Conservation (phyloP, 2,888 invertebrate genomes). For the Xestia ashworthii region DNA sequence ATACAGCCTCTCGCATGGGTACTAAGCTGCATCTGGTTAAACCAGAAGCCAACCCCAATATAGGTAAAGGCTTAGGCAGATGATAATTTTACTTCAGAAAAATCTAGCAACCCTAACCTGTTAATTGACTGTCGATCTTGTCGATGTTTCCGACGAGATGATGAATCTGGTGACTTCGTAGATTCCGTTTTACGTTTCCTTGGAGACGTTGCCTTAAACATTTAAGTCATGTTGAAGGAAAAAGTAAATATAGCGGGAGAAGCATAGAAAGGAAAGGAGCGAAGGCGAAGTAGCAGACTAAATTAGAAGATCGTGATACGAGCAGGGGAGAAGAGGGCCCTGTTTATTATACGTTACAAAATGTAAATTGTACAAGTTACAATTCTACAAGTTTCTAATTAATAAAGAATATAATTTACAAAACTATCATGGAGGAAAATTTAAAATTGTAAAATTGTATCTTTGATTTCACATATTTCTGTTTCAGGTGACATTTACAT, state of each 20-base stretch:
- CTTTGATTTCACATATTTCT: too few relatives aligned
- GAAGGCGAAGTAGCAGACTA: too few relatives aligned
- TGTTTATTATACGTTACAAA: too few relatives aligned
- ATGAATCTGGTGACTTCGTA: constrained; percentile 40
- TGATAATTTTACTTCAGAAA: not conserved
- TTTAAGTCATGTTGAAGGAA: not conserved
- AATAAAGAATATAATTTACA: too few relatives aligned
- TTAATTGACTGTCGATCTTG: constrained; percentile 35
- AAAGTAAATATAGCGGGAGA: too few relatives aligned
- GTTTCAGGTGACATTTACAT: too few relatives aligned
- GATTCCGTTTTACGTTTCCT: constrained; percentile 49
- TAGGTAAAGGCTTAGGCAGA: not conserved
- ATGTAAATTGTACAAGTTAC: too few relatives aligned
- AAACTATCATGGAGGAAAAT: too few relatives aligned
- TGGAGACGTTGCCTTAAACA: constrained; percentile 45
- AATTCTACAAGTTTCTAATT: too few relatives aligned
- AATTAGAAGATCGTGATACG: not conserved
- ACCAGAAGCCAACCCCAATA: not conserved
- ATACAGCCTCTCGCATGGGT: not conserved
- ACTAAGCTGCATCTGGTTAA: not conserved
- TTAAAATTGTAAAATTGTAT: too few relatives aligned
- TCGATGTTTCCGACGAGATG: constrained; percentile 46
- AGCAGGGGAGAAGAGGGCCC: not conserved
- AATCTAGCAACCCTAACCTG: constrained; percentile 35
- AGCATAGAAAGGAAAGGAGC: not conserved